Evolutionary conservation across 2,888 invertebrate species (phyloP).

Genomic region (Ichneumoninae sp.): DNA sequence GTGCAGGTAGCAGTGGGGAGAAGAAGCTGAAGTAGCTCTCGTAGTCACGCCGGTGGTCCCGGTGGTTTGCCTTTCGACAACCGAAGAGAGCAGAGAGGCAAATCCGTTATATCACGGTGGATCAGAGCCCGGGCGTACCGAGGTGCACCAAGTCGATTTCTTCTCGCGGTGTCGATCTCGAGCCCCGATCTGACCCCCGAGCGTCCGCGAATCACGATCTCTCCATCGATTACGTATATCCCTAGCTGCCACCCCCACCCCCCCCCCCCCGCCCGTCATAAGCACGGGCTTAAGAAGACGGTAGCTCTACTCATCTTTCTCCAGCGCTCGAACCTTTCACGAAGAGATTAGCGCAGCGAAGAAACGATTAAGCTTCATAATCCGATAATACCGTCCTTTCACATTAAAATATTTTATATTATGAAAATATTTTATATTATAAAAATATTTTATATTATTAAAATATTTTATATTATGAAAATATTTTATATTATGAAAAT

Average conservation of each 20-base stretch:
- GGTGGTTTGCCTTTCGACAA: constrained; percentile 63
- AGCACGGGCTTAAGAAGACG: constrained; percentile 15
- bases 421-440: too few relatives aligned
- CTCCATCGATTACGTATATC: constrained; percentile 24
- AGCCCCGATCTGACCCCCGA: constrained; percentile 60
- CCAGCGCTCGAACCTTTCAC: constrained; percentile 26
- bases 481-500: too few relatives aligned
- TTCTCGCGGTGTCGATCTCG: constrained; percentile 54
- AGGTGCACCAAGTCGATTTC: constrained; percentile 8
- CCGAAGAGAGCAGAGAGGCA: constrained; percentile 28
- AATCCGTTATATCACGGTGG: constrained; percentile 44
- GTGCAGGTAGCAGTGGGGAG: constrained; percentile 19
- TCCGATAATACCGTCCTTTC: constrained; percentile 14
- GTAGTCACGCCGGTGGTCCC: constrained; percentile 57
- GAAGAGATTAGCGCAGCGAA: constrained; percentile 50
- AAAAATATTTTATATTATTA: too few relatives aligned
- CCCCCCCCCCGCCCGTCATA: background rate
- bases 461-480: too few relatives aligned
- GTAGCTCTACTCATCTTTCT: background rate
- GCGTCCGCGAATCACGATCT: constrained; percentile 60
- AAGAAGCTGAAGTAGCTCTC: constrained; percentile 28
- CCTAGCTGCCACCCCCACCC: background rate
- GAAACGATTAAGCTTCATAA: constrained; percentile 48
- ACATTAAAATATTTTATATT: background rate
- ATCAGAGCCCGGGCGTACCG: constrained; percentile 3